Base-by-base conservation (phyloP, 2,888 invertebrate genomes). In the Frankliniella fusca region DNA sequence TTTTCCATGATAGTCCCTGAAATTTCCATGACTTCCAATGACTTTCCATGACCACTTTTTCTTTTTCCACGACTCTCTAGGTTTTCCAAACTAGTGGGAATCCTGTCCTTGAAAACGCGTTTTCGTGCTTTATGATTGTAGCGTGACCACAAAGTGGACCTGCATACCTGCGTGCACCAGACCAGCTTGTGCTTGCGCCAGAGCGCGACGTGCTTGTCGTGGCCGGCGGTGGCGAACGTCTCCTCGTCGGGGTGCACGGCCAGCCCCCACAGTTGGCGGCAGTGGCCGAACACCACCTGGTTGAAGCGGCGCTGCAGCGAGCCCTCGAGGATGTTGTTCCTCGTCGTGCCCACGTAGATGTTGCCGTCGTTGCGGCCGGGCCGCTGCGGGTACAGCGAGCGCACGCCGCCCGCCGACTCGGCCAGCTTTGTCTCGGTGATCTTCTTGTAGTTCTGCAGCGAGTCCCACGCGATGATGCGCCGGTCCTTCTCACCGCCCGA, bases 391-490 rank as follows among this genome's bases (percentile, higher is more conserved):
- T 96, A 96, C 85, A 97, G 94, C 83, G 95, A 95, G 79, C 96
- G 91, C 0, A 97, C 94, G 3, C 96, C 95, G n/a, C 97, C 97
- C 27, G 94, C 94, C 11, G 93, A 91, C 87, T 96, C 96, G 0
- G 96, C 94, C 80, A 97, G 88, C 96, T 96, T 96, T 0, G 95
- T 94, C 86, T 96, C 96, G 0, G 95, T 95, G 85, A 97, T 95
- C 86, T 94, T 92, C 88, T 95, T 95, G 87, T 96, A 97, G 87
- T 95, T 95, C 87, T 96, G 95, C 83, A 95, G 88, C 0, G 96
- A 94, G 87, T 97, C 96, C 97, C 97, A 97, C 0, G 97, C 96
- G 0, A 95, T 95, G 85, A 97, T 94, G 89, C 95, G 94, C 54
- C 96, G 90, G 87, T 96, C 96, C 86, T 95, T 95, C 86, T 96